A percentile compares a stretch with the other conserved stretches of the same genome.
Conservation (phyloP, 2,888 invertebrate genomes). For the Aporophyla nigra region DNA sequence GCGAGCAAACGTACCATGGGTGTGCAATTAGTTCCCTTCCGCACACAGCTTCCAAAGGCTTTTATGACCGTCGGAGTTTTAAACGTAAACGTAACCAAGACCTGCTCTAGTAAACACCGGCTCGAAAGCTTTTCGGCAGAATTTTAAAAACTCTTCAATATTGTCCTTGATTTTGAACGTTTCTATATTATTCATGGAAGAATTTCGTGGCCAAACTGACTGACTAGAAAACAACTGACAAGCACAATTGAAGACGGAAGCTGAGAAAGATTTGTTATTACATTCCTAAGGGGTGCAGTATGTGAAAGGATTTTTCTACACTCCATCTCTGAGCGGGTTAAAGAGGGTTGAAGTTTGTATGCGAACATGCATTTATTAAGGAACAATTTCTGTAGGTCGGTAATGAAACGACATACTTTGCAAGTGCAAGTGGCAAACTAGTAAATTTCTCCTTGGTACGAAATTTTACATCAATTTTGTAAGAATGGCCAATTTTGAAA, state of each 20-base stretch:
- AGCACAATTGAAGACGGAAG: background rate
- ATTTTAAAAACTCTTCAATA: conserved; percentile 15
- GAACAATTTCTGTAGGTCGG: too few relatives aligned
- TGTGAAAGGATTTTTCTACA: conserved; percentile 13
- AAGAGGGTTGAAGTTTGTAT: conserved; percentile 7
- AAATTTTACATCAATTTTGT: background rate
- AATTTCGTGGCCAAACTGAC: background rate
- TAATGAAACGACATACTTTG: background rate
- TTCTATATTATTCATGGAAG: background rate
- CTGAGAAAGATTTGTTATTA: conserved; percentile 10
- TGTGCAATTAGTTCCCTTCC: conserved; percentile 85
- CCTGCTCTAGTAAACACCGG: conserved; percentile 72
- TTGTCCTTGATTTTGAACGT: conserved; percentile 4
- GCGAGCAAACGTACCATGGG: conserved; percentile 80
- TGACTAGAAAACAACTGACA: too few relatives aligned
- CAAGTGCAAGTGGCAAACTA: background rate
- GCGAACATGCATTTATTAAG: background rate
- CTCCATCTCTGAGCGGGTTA: conserved; percentile 3
- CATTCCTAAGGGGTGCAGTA: conserved; percentile 3
- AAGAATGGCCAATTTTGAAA: background rate
- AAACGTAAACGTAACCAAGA: conserved; percentile 71
- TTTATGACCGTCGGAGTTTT: conserved; percentile 74
- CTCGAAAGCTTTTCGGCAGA: conserved; percentile 23
- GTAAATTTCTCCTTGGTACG: background rate
- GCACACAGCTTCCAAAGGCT: conserved; percentile 76